Percentiles rank a stretch among this genome's conserved stretches.
phyloP scores from a whole-genome alignment of 37 sponge, comb jelly and placozoan species.

The Ephydatia muelleri region DNA sequence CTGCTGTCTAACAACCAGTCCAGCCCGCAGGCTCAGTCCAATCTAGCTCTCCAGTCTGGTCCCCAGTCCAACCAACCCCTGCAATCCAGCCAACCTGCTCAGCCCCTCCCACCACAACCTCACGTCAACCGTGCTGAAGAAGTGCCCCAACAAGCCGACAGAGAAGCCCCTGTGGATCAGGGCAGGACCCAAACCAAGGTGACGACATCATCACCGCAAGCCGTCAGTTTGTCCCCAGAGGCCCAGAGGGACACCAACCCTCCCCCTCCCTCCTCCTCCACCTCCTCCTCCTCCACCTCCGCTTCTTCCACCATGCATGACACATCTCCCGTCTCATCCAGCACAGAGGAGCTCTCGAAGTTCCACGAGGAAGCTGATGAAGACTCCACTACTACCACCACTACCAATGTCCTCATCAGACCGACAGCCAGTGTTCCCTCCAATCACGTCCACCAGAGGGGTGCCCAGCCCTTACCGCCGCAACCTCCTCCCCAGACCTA shows the following conservation, averaged over 20 bases:
- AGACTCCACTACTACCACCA: background rate
- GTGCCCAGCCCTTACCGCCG: background rate
- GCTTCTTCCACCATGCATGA: background rate
- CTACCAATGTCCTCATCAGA: background rate
- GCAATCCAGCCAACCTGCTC: too few relatives aligned
- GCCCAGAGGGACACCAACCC: background rate
- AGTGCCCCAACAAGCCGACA: too few relatives aligned
- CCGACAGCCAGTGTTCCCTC: slow-evolving; percentile 3
- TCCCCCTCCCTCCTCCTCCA: background rate
- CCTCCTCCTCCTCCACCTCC: too few relatives aligned
- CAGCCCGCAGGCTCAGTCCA: too few relatives aligned
- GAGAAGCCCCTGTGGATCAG: too few relatives aligned
- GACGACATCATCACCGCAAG: background rate
- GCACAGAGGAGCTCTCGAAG: slow-evolving; percentile 54
- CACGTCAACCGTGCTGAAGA: too few relatives aligned
- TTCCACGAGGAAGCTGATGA: slow-evolving; percentile 31
- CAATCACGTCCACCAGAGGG: background rate
- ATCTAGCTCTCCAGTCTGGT: too few relatives aligned
- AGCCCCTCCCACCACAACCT: too few relatives aligned
- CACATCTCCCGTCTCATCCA: too few relatives aligned
- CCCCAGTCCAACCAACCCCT: too few relatives aligned
- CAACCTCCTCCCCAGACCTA: background rate
- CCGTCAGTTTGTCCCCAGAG: background rate
- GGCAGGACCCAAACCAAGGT: too few relatives aligned
- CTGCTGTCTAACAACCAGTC: too few relatives aligned